phyloP scores from a whole-genome alignment of 2,888 invertebrate species.

The Lampropteryx suffumata region DNA sequence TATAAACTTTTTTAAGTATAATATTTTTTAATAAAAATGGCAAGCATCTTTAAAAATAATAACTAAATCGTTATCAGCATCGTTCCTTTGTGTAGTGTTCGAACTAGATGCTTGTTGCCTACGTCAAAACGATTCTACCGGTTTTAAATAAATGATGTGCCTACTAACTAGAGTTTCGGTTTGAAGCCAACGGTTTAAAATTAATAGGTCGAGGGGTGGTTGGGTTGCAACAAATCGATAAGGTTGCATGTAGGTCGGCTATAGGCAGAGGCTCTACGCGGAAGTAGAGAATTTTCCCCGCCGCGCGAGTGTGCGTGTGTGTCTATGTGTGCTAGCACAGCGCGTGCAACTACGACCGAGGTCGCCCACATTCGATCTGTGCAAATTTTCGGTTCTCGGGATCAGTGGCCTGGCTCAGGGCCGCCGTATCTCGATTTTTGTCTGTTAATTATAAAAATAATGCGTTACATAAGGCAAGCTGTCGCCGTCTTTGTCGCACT shows the following conservation, averaged over 20 bases:
- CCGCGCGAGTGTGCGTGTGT: constrained; percentile 40
- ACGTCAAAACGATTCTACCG: constrained; percentile 1
- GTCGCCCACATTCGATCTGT: constrained; percentile 83
- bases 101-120: neutral
- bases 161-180: constrained; percentile 25
- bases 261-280: constrained; percentile 43
- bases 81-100: too few relatives aligned
- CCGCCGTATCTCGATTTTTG: constrained; percentile 81
- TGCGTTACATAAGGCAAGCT: constrained; percentile 74
- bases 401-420: constrained; percentile 78
- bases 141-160: constrained; percentile 19
- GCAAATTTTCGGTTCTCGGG: constrained; percentile 78
- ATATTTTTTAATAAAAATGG: too few relatives aligned
- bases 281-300: constrained; percentile 73
- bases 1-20: too few relatives aligned
- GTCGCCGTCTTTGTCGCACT: constrained; percentile 50
- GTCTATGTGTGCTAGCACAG: constrained; percentile 53
- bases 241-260: constrained; percentile 32
- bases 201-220: constrained; percentile 32
- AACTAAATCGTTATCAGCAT: too few relatives aligned
- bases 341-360: constrained; percentile 74
- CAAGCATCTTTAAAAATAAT: too few relatives aligned
- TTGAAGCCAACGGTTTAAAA: constrained; percentile 32
- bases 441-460: constrained; percentile 83
- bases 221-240: constrained; percentile 34